phyloP scores from a whole-genome alignment of 2,113 vertebrate genomes.

The Narcine bancroftii region DNA sequence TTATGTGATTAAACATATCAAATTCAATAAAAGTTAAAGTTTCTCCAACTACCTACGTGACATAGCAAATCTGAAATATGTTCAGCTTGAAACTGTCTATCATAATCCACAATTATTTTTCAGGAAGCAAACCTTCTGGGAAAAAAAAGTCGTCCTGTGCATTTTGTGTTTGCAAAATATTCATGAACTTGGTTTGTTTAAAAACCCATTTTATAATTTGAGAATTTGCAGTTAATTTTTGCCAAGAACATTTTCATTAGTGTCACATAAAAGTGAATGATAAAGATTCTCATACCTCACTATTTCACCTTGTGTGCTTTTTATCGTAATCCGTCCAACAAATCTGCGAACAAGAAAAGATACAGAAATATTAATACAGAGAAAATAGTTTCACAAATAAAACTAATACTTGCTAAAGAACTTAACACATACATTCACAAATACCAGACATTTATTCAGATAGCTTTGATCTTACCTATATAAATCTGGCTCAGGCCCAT shows the following conservation, averaged over 20 bases:
- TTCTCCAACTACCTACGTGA: too few relatives aligned
- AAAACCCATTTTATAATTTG: background rate
- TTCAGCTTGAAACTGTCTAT: too few relatives aligned
- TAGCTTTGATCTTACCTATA: constrained; percentile 68
- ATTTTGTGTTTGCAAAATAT: background rate
- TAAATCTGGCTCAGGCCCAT: constrained; percentile 88
- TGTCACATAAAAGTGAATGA: background rate
- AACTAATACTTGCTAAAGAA: background rate
- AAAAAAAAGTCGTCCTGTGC: too few relatives aligned
- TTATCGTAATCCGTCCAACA: constrained; percentile 84
- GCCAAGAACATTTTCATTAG: background rate
- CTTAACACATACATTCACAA: background rate
- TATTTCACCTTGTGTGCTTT: constrained; percentile 79
- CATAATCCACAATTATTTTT: too few relatives aligned
- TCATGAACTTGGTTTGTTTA: background rate
- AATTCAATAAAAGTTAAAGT: too few relatives aligned
- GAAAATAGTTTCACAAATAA: constrained; percentile 17
- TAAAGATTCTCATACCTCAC: constrained; percentile 67
- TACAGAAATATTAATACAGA: background rate
- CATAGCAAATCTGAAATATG: too few relatives aligned
- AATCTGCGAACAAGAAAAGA: constrained; percentile 61
- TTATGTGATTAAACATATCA: too few relatives aligned
- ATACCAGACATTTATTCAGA: background rate
- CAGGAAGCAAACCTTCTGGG: too few relatives aligned
- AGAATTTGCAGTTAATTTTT: background rate